Percentiles rank a stretch among this genome's conserved stretches.
phyloP scores from a whole-genome alignment of 2,113 vertebrate genomes.

The Propithecus coquereli region DNA sequence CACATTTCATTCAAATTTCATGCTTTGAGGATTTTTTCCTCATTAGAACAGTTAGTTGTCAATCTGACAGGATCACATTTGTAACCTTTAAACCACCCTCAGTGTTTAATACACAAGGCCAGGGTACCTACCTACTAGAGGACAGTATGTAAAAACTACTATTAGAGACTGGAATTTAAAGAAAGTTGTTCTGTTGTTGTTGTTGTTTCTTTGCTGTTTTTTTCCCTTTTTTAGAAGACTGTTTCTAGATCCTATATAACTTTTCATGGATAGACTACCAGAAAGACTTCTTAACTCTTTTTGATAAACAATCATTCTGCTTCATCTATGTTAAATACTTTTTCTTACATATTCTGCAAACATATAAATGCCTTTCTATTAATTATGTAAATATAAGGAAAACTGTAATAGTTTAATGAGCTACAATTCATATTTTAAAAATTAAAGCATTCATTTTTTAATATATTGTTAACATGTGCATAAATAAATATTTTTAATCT shows the following conservation, averaged over 20 bases:
- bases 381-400: not conserved
- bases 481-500: slow-evolving; percentile 38
- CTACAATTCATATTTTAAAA: slow-evolving; percentile 46
- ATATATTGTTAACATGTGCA: not conserved
- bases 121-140: slow-evolving; percentile 13
- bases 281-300: slow-evolving; percentile 47
- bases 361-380: not conserved
- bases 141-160: slow-evolving; percentile 28
- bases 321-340: not conserved
- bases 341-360: slow-evolving; percentile 9
- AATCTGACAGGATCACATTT: slow-evolving; percentile 83
- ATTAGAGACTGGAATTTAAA: not conserved
- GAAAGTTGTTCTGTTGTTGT: not conserved
- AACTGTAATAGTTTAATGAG: not conserved
- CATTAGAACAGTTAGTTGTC: slow-evolving; percentile 88
- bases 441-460: slow-evolving; percentile 45
- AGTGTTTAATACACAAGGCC: slow-evolving; percentile 61
- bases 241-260: slow-evolving; percentile 10
- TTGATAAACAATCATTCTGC: not conserved
- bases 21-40: slow-evolving; percentile 88
- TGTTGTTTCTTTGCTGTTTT: slow-evolving; percentile 37
- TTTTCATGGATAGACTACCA: slow-evolving; percentile 16
- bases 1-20: slow-evolving; percentile 91
- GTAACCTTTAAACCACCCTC: slow-evolving; percentile 81
- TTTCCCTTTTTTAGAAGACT: not conserved